phyloP scores from a whole-genome alignment of 2,113 vertebrate genomes.

The Aspidoscelis tigris region DNA sequence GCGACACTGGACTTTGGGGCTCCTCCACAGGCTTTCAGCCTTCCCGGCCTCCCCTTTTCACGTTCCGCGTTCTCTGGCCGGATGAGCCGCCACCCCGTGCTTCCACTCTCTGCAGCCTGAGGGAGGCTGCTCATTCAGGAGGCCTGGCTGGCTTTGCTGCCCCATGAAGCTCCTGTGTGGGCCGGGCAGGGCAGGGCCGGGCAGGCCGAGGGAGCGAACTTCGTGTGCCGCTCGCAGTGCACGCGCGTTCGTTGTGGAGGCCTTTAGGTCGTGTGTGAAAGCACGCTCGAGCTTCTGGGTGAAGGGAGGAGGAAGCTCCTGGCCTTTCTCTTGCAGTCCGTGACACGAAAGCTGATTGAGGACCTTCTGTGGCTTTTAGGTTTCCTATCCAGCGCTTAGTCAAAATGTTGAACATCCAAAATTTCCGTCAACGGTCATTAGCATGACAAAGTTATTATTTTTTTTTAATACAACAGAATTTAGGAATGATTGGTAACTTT shows the following conservation, averaged over 20 bases:
- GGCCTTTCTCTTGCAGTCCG: not conserved
- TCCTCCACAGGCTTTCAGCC: not conserved
- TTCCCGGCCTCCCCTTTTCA: not conserved
- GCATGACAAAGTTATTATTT: too few species aligned
- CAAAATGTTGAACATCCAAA: not conserved
- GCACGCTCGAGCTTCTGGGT: not conserved
- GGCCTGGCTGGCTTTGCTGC: not conserved
- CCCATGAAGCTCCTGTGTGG: too few species aligned
- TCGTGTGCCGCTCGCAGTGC: not conserved
- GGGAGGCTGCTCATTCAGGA: not conserved
- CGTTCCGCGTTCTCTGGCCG: too few species aligned
- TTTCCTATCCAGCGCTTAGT: not conserved
- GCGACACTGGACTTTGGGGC: not conserved
- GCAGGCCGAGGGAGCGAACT: too few species aligned
- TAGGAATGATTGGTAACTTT: fast-evolving
- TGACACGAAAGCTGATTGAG: not conserved
- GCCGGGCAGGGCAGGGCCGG: too few species aligned
- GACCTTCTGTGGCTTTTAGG: not conserved
- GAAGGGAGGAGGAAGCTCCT: too few species aligned
- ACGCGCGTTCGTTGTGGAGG: not conserved
- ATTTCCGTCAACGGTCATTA: too few species aligned
- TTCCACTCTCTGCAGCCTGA: not conserved
- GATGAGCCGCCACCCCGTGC: too few species aligned
- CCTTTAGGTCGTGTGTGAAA: not conserved
- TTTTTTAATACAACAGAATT: not conserved